Conservation (phyloP, 2,888 invertebrate genomes). For the Fragum sueziense region DNA sequence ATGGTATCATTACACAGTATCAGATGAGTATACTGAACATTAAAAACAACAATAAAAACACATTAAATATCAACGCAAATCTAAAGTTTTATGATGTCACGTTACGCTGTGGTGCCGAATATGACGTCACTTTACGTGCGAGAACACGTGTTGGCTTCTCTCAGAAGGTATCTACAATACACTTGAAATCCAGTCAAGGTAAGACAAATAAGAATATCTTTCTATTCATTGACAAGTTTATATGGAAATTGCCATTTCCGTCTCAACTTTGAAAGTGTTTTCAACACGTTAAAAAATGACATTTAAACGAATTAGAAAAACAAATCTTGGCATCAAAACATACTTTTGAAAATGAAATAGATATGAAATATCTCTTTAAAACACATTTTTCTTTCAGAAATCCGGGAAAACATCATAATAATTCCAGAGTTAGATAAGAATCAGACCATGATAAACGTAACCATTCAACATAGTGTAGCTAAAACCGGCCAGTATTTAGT, state of each 20-base stretch:
- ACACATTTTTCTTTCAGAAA: not conserved
- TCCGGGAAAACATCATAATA: not conserved
- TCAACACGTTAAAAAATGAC: no score
- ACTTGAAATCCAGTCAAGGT: not conserved
- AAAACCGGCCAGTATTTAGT: not conserved
- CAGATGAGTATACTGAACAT: not conserved
- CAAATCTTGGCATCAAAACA: not conserved
- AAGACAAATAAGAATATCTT: no score
- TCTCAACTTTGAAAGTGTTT: no score
- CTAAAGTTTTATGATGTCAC: not conserved
- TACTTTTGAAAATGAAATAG: no score
- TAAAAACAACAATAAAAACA: not conserved
- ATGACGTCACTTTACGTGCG: not conserved
- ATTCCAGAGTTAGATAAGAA: slow-evolving; percentile 3
- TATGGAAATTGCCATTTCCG: no score
- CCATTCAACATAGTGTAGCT: not conserved
- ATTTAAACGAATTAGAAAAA: no score
- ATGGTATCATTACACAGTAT: slow-evolving; percentile 18
- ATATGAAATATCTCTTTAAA: no score
- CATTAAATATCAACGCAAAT: no score
- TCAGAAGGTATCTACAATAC: not conserved
- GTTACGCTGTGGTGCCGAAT: not conserved
- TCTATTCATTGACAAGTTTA: no score
- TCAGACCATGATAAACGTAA: not conserved
- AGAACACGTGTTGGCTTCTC: not conserved